Base-by-base conservation (phyloP, 2,888 invertebrate species). In the Mesoligia furuncula region DNA sequence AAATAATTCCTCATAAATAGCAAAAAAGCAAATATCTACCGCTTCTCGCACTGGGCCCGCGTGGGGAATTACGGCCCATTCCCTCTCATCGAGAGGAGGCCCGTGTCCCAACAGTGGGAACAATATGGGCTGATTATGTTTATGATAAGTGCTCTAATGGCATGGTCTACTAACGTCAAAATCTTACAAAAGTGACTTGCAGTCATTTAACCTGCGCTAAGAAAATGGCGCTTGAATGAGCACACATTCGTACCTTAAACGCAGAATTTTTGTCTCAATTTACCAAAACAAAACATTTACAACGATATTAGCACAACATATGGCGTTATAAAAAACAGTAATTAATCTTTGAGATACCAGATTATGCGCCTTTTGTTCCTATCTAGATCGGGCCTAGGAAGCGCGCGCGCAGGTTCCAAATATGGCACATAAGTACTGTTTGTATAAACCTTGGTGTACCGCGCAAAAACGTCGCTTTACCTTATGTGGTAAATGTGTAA, bases 301-400 rank as follows among this genome's bases (percentile, higher is more conserved):
- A 57, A 74, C n/a, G 45, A 39, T 66, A 82, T 84, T 77, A 73
- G 31, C 83, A 74, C 80, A 77, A 81, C 89, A 88, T 85, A 86
- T 88, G 89, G 88, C 71, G 76, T 75, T 79, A 81, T 87, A 85
- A 88, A 88, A 88, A 87, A 79, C 45, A 2, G 83, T 84, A 88
- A 88, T 88, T 88, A 88, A 88, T 88, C 79, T 88, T 59, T 59
- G 62, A 65, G 77, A 71, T 76, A 84, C 85, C 85, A 83, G 74
- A 79, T 66, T 87, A 84, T 83, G 75, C 31, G 77, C 70, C 87
- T 88, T 88, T 88, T 88, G 89, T 88, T 88, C 66, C 59, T 73
- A 88, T 86, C 85, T 87, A 87, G 88, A 85, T 79, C 84, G 73
- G 73, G 85, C 80, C 85, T 85, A 85, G 85, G 85, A 85, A 85